phyloP scores from a whole-genome alignment of 2,113 vertebrate genomes.

The Lamprotornis superbus region DNA sequence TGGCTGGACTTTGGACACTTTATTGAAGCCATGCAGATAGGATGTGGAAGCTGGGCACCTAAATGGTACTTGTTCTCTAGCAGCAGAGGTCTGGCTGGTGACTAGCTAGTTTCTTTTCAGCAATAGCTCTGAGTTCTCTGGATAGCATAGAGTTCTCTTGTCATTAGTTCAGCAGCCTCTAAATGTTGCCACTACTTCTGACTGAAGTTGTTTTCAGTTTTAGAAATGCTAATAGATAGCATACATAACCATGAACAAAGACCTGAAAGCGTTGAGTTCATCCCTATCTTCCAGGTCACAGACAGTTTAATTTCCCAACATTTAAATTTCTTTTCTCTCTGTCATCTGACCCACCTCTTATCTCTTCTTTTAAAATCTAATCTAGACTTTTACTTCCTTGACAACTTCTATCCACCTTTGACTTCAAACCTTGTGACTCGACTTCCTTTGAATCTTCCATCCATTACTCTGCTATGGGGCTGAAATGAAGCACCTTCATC shows the following conservation, averaged over 20 bases:
- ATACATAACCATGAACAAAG: background rate
- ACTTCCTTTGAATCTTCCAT: background rate
- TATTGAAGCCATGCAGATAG: background rate
- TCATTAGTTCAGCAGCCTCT: background rate
- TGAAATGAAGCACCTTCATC: background rate
- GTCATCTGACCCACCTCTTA: background rate
- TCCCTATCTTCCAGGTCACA: background rate
- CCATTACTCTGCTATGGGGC: background rate
- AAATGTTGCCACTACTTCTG: background rate
- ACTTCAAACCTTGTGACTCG: background rate
- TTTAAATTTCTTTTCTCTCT: background rate
- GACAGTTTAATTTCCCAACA: background rate
- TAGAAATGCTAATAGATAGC: background rate
- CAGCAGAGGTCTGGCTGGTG: background rate
- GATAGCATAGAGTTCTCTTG: background rate
- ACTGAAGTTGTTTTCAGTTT: background rate
- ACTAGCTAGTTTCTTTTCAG: background rate
- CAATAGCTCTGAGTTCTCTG: background rate
- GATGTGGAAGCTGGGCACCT: background rate
- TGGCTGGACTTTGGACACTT: background rate
- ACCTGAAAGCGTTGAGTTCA: background rate
- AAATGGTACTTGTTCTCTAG: background rate
- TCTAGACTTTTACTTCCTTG: background rate
- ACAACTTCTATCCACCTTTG: background rate
- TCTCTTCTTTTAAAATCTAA: background rate